Evolutionary conservation across 2,888 invertebrate genomes (phyloP).

Genomic region (Plusia festucae): DNA sequence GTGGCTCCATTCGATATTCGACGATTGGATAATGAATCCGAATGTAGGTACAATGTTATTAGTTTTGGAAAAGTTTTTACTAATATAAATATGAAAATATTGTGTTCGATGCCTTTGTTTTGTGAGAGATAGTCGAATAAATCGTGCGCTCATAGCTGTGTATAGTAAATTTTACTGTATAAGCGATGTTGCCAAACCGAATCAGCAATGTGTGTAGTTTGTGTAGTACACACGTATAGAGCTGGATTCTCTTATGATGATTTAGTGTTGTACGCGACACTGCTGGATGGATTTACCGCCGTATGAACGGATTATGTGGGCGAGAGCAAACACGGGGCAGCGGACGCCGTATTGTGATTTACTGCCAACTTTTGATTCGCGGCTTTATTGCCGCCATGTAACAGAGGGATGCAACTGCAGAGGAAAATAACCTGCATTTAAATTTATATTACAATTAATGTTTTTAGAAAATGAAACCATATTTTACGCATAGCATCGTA

Average conservation of each 20-base stretch:
- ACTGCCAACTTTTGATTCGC: conserved; percentile 87
- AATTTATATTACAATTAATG: conserved; percentile 32
- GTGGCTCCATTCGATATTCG: conserved; percentile 74
- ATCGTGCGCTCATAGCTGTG: conserved; percentile 55
- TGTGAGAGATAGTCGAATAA: conserved; percentile 61
- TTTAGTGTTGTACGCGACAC: conserved; percentile 86
- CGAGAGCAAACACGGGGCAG: conserved; percentile 88
- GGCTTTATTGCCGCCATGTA: conserved; percentile 82
- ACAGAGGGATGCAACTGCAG: conserved; percentile 69
- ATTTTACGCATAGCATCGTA: not conserved
- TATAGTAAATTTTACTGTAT: conserved; percentile 58
- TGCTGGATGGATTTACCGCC: conserved; percentile 88
- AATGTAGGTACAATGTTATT: conserved; percentile 71
- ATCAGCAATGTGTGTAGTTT: conserved; percentile 72
- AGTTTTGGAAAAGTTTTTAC: conserved; percentile 62
- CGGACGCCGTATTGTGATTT: conserved; percentile 88
- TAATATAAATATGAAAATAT: conserved; percentile 58
- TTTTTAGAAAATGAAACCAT: conserved; percentile 9
- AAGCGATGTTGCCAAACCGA: conserved; percentile 74
- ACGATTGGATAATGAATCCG: conserved; percentile 80
- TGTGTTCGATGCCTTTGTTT: conserved; percentile 54
- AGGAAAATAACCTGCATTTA: conserved; percentile 56
- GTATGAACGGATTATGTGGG: conserved; percentile 89
- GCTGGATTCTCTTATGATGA: conserved; percentile 89
- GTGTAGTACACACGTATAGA: conserved; percentile 71